Conservation (phyloP, 2,888 invertebrate species). For the Drosophila pseudotakahashii region DNA sequence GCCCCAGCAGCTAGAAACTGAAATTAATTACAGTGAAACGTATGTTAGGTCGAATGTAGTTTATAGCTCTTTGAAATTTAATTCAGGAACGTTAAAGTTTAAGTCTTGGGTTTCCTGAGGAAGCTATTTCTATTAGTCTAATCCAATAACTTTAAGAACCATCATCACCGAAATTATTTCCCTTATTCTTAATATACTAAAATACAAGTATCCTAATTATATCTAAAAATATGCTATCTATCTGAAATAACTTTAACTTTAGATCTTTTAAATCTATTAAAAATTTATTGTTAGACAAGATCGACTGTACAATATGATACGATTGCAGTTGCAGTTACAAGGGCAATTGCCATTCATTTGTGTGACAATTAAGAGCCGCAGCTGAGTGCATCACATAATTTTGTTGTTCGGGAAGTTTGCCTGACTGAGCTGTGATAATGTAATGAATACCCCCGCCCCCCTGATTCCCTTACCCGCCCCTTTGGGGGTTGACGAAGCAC, state of each 20-base stretch:
- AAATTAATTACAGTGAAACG: constrained; percentile 35
- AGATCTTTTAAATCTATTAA: background rate
- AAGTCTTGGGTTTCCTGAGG: no score
- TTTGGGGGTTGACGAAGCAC: constrained; percentile 27
- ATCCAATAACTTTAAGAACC: no score
- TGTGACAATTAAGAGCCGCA: constrained; percentile 37
- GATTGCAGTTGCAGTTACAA: constrained; percentile 33
- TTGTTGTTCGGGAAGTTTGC: constrained; percentile 28
- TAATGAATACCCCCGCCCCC: constrained; percentile 3
- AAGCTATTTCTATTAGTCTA: no score
- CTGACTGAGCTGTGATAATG: constrained; percentile 30
- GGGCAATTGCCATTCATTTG: constrained; percentile 50
- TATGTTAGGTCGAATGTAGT: background rate
- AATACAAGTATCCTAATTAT: no score
- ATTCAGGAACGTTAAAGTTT: no score
- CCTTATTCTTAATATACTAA: no score
- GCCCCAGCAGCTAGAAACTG: constrained; percentile 73
- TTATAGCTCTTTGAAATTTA: background rate
- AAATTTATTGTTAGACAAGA: background rate
- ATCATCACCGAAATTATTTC: no score
- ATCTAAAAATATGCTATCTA: no score
- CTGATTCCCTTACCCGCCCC: background rate
- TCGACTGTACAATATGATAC: constrained; percentile 5
- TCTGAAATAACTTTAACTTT: background rate
- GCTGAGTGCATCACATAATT: constrained; percentile 32